These are phyloP conservation scores for Parazoanthus darwini DNA, from an alignment of 92 coral and sea anemone species.

Conservation along the genomic window DNA sequence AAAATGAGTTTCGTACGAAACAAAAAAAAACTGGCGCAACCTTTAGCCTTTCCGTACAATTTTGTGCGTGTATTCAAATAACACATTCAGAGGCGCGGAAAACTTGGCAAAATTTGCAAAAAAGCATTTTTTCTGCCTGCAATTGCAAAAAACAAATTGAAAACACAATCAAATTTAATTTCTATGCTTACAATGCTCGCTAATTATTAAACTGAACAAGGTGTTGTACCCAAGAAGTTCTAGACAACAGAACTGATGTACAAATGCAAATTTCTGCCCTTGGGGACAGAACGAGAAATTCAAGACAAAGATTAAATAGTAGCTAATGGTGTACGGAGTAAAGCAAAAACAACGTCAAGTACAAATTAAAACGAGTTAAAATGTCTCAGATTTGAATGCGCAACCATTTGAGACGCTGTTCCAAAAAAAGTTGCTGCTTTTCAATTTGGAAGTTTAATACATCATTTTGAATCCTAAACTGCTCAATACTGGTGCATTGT, in stretches of 20 bases:
- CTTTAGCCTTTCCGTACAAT: background rate
- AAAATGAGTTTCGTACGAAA: too few species aligned
- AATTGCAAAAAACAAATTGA: too few species aligned
- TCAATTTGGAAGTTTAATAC: background rate
- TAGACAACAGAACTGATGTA: background rate
- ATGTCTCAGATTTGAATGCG: background rate
- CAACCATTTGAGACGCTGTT: background rate
- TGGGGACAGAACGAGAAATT: background rate
- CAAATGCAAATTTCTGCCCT: background rate
- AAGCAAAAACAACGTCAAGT: background rate
- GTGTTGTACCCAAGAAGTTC: background rate
- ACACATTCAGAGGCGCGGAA: background rate
- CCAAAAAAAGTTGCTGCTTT: background rate
- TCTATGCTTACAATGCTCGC: too few species aligned
- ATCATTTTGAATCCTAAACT: too few species aligned
- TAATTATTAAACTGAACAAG: too few species aligned
- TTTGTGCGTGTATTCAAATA: background rate
- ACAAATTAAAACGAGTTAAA: too few species aligned
- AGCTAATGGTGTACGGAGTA: background rate
- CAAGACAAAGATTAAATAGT: background rate
- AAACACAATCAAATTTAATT: background rate
- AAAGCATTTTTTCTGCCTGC: background rate
- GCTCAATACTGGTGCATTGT: too few species aligned
- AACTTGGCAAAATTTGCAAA: too few species aligned
- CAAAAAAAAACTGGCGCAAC: too few species aligned